Evolutionary conservation across 2,797 vertebrate genomes (phyloP).

Genomic region (Psittacula echo): DNA sequence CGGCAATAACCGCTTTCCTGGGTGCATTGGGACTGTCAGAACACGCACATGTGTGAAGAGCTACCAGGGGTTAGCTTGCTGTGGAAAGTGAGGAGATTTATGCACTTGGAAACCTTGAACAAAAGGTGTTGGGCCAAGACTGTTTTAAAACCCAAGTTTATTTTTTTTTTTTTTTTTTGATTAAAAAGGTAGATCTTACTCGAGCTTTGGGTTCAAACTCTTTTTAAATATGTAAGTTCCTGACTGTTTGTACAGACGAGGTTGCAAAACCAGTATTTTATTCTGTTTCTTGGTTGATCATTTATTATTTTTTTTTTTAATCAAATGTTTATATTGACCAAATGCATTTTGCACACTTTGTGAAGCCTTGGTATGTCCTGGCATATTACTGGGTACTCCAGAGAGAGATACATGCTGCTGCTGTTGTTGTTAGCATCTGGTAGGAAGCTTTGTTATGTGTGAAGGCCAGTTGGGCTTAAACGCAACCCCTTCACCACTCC

Average conservation of each 20-base stretch:
- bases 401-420: constrained; percentile 74
- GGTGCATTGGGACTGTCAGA: constrained; percentile 63
- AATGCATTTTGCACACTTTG: constrained; percentile 97
- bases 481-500: constrained; percentile 57
- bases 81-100: constrained; percentile 70
- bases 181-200: constrained; percentile 78
- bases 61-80: constrained; percentile 46
- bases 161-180: constrained; percentile 49
- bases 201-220: constrained; percentile 83
- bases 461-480: constrained; percentile 59
- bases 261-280: constrained; percentile 82
- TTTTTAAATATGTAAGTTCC: constrained; percentile 79
- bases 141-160: constrained; percentile 77
- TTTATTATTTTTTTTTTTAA: constrained; percentile 73
- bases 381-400: constrained; percentile 86
- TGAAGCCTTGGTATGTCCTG: constrained; percentile 88
- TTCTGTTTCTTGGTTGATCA: constrained; percentile 74
- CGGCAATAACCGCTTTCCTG: constrained; percentile 70
- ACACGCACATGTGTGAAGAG: constrained; percentile 29
- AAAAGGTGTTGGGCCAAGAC: constrained; percentile 80
- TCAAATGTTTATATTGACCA: constrained; percentile 88
- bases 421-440: constrained; percentile 69
- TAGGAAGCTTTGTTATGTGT: constrained; percentile 60
- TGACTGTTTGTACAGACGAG: constrained; percentile 78
- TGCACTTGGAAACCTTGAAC: constrained; percentile 79